Base-by-base conservation (phyloP, 2,888 invertebrate genomes). In the Gari tellinella region DNA sequence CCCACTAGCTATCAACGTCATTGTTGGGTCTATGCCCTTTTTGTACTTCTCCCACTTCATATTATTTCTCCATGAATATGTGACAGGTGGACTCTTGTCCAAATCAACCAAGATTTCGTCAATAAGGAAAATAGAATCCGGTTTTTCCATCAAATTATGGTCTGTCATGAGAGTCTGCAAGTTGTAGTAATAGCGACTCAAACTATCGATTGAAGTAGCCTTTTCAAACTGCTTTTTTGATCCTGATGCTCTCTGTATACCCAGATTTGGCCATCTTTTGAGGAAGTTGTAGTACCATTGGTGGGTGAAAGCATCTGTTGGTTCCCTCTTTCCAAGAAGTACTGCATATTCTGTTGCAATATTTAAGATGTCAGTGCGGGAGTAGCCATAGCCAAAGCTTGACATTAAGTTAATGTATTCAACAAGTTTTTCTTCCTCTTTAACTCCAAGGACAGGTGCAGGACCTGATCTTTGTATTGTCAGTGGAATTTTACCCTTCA, bases 221-320 rank as follows among this genome's bases (percentile, higher is more conserved):
- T 68, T 70, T 40, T 73, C 73, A 53, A 61, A 64, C 45, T 78
- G 78, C 58, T 64, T 64, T 52, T 72, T 78, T 7, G 63, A 61
- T 1, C 74, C 67, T 19, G 58, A 64, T 40, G 73, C 66, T 43
- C 78, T 17, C 37, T 56, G 62, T 15, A 68, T 62, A n/a, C 67
- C 73, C 31, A 72, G 19, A 5, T 58, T 51, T 14, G 78, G 78
- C 78, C 78, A 78, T 43, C 78, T 38, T 21, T 72, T 68, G 1
- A 78, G 57, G 46, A 70, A 78, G 19, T 70, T 78, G 26, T 78
- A 78, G 57, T 78, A 78, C 78, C 78, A 78, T 64, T 74, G 73
- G 58, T 78, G 78, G 26, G 78, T 78, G 14, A 78, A 70, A 12
- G 72, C 63, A 55, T 78, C 78, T 38, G 60, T 60, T 19, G 78